phyloP scores from a whole-genome alignment of 2,888 invertebrate species.

The Dryadula phaetusa region DNA sequence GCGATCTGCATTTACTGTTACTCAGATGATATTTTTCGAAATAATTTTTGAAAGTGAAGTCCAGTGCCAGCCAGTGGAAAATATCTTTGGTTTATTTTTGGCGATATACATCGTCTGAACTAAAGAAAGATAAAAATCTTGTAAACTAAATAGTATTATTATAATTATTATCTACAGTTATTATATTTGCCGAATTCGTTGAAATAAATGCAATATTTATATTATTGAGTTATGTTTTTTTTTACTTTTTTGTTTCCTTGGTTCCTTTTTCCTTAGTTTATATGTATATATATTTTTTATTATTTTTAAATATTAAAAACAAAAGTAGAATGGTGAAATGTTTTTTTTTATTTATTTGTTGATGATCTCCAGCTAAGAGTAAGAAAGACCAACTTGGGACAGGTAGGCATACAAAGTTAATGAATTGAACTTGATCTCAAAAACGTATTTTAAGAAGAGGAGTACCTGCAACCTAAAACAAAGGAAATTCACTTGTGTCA shows the following conservation, averaged over 20 bases:
- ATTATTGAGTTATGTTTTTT: constrained; percentile 83
- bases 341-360: constrained; percentile 41
- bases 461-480: constrained; percentile 72
- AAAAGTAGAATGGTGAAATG: constrained; percentile 32
- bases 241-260: constrained; percentile 72
- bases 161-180: constrained; percentile 83
- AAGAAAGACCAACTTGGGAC: constrained; percentile 57
- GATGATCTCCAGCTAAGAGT: constrained; percentile 46
- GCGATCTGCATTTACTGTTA: constrained; percentile 83
- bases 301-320: constrained; percentile 43
- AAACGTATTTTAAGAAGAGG: constrained; percentile 40
- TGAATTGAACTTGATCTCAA: constrained; percentile 52
- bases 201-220: constrained; percentile 85
- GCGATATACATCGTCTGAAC: constrained; percentile 51
- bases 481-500: constrained; percentile 57
- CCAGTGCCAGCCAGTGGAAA: constrained; percentile 79
- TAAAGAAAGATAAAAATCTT: constrained; percentile 74
- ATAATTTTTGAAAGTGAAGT: constrained; percentile 73
- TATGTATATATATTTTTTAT: constrained; percentile 58
- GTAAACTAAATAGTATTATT: constrained; percentile 83
- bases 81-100: constrained; percentile 60
- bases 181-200: constrained; percentile 84
- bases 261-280: constrained; percentile 74
- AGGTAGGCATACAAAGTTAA: constrained; percentile 63
- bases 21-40: constrained; percentile 72